phyloP scores from a whole-genome alignment of 1,140 invertebrate genomes.

The Aphaenogaster floridana region DNA sequence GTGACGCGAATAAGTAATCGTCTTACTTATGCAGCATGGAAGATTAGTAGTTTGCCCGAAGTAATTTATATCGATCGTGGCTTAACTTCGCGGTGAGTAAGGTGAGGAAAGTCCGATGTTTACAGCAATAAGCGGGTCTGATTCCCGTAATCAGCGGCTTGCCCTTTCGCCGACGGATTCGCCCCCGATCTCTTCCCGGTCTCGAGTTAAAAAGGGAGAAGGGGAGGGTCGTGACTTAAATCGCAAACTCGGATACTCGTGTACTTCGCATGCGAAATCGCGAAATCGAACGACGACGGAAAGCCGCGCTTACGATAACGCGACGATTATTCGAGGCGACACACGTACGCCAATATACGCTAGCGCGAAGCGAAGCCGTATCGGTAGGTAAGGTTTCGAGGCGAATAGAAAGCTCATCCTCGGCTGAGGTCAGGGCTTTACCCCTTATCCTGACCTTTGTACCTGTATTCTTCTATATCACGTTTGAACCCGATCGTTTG shows the following conservation, averaged over 20 bases:
- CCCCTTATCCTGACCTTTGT: constrained; percentile 75
- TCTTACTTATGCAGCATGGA: constrained; percentile 32
- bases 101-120: background rate
- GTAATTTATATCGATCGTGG: constrained; percentile 60
- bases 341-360: background rate
- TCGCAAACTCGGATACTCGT: background rate
- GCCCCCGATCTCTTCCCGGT: background rate
- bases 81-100: constrained; percentile 26
- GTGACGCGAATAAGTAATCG: constrained; percentile 53
- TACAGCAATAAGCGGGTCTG: background rate
- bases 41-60: constrained; percentile 32
- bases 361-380: constrained; percentile 74
- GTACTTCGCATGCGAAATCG: background rate
- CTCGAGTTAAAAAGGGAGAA: background rate
- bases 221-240: background rate
- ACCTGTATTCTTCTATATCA: background rate
- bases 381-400: constrained; percentile 77
- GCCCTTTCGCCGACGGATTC: background rate
- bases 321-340: background rate
- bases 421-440: constrained; percentile 73
- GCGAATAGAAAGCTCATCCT: constrained; percentile 76
- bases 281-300: background rate
- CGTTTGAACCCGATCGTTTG: background rate
- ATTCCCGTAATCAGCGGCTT: background rate
- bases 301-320: background rate